These are phyloP conservation scores for Caenorhabditis latens DNA, from an alignment of 1,140 invertebrate genomes.

Conservation along the genomic window DNA sequence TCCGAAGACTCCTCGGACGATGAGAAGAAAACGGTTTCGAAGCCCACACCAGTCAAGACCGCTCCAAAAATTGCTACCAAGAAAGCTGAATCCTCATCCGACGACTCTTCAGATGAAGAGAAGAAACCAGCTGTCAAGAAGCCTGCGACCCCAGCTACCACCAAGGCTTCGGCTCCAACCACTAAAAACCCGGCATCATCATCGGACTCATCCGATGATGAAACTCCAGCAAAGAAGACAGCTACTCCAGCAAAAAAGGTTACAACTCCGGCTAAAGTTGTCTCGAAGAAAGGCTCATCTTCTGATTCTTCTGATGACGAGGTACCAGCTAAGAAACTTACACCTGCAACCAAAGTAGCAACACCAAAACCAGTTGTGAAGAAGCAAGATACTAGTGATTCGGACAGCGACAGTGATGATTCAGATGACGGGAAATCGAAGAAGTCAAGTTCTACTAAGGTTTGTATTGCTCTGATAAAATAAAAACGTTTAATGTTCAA, in stretches of 20 bases:
- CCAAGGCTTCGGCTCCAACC: too few species aligned
- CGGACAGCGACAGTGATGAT: constrained; percentile 1
- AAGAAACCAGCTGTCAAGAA: neutral
- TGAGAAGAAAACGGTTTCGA: constrained; percentile 8
- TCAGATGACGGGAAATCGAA: neutral
- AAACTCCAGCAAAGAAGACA: too few species aligned
- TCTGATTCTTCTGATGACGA: too few species aligned
- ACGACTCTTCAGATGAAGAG: constrained; percentile 20
- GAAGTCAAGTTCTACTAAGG: neutral
- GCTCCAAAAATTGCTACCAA: neutral
- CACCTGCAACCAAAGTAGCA: too few species aligned
- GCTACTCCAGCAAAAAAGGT: too few species aligned
- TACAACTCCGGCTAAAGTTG: too few species aligned
- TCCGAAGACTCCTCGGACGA: constrained; percentile 26
- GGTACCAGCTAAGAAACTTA: too few species aligned
- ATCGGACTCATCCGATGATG: too few species aligned
- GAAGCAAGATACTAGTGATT: constrained; percentile 3
- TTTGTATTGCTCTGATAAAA: neutral
- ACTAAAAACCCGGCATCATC: too few species aligned
- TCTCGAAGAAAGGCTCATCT: too few species aligned
- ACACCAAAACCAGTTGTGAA: neutral
- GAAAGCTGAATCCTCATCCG: neutral
- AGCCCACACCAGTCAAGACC: neutral
- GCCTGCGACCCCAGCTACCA: neutral
- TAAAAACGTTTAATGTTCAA: too few species aligned